phyloP scores from a whole-genome alignment of 2,113 vertebrate species.

The Channa maculata region DNA sequence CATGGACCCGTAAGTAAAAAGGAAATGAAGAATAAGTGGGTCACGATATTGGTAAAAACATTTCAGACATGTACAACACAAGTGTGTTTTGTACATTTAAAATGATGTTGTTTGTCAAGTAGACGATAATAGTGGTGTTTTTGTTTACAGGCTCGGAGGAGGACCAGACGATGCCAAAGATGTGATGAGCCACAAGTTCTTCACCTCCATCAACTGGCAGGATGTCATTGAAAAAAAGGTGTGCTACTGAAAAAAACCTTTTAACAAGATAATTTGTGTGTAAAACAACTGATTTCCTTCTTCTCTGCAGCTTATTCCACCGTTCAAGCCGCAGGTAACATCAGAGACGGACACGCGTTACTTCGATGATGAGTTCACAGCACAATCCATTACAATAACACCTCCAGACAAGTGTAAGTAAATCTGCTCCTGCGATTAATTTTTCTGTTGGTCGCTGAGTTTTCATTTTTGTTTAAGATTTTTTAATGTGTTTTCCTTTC shows the following conservation, averaged over 20 bases:
- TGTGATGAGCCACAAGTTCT: conserved; percentile 95
- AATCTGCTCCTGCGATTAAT: not conserved
- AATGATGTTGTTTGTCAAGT: conserved; percentile 23
- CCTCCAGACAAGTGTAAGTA: conserved; percentile 95
- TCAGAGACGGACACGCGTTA: conserved; percentile 94
- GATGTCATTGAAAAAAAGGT: conserved; percentile 94
- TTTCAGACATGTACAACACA: conserved; percentile 26
- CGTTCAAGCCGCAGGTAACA: conserved; percentile 95
- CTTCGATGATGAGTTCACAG: conserved; percentile 96
- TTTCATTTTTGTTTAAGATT: not conserved
- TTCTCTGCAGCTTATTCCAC: conserved; percentile 86
- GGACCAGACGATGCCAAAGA: conserved; percentile 92
- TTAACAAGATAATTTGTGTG: not conserved
- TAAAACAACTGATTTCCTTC: conserved; percentile 5
- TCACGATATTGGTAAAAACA: conserved; percentile 32
- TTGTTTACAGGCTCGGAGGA: conserved; percentile 89
- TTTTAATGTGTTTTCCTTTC: not conserved
- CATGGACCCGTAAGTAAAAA: conserved; percentile 10
- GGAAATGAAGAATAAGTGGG: conserved; percentile 56
- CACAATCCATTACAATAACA: conserved; percentile 94
- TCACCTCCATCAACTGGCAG: conserved; percentile 90
- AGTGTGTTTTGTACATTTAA: conserved; percentile 10
- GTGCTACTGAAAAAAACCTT: not conserved
- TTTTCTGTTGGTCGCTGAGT: too few relatives aligned
- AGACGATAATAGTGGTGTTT: not conserved